Evolutionary conservation across 2,113 vertebrate species (phyloP).

Genomic region (Leptodactylus fuscus): DNA sequence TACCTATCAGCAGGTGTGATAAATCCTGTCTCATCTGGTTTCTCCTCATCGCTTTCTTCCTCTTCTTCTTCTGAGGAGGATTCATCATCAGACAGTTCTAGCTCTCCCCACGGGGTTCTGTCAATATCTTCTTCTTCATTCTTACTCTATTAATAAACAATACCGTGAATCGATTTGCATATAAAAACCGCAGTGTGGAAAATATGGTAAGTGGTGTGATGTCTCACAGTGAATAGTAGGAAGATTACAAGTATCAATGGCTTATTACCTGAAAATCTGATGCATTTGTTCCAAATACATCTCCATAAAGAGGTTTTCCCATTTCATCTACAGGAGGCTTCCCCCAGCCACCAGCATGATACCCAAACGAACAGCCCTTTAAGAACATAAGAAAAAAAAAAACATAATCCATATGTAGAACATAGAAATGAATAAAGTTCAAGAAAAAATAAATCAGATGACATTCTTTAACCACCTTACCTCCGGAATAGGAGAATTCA

Average conservation of each 20-base stretch:
- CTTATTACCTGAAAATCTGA: slow-evolving; percentile 84
- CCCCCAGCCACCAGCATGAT: slow-evolving; percentile 92
- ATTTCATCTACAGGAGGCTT: slow-evolving; percentile 91
- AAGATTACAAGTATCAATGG: neutral
- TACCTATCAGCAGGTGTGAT: slow-evolving; percentile 93
- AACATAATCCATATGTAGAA: too few species aligned
- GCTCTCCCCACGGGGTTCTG: slow-evolving; percentile 87
- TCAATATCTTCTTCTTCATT: slow-evolving; percentile 92
- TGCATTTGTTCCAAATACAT: slow-evolving; percentile 90
- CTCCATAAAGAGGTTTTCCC: slow-evolving; percentile 89
- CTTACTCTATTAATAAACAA: slow-evolving; percentile 71
- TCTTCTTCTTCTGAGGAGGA: slow-evolving; percentile 93
- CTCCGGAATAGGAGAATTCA: slow-evolving; percentile 90
- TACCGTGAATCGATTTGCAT: neutral
- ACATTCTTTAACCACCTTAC: slow-evolving; percentile 65
- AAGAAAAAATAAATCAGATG: neutral
- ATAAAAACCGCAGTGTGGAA: neutral
- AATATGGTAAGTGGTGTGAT: too few species aligned
- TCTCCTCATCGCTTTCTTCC: slow-evolving; percentile 93
- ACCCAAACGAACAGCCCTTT: slow-evolving; percentile 90
- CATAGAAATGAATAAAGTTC: neutral
- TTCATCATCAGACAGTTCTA: slow-evolving; percentile 91
- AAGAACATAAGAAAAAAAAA: neutral
- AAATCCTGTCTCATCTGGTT: slow-evolving; percentile 91
- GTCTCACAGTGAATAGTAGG: neutral